A percentile compares a stretch with the other conserved stretches of the same genome.
These are phyloP conservation scores for Diachasma alloeum DNA, from an alignment of 1,140 invertebrate species.

Conservation along the genomic window DNA sequence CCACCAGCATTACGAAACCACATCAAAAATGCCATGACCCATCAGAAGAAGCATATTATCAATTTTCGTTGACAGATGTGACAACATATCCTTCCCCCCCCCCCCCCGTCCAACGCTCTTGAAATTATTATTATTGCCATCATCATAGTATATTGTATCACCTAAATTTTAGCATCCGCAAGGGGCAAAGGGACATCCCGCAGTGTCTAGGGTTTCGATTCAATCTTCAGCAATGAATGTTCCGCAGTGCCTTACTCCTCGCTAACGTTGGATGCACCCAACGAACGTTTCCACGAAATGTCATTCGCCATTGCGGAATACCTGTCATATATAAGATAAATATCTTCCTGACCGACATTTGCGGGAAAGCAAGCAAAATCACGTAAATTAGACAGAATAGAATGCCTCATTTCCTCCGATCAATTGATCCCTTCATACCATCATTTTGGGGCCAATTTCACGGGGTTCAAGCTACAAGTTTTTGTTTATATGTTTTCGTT, in stretches of 20 bases:
- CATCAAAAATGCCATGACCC: not conserved
- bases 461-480: not conserved
- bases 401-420: not conserved
- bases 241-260: not conserved
- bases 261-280: not conserved
- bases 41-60: not conserved
- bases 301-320: slow-evolving; percentile 9
- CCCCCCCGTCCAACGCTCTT: not conserved
- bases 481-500: not conserved
- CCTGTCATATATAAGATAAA: slow-evolving; percentile 25
- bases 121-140: not conserved
- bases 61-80: not conserved
- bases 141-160: not conserved
- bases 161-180: not conserved
- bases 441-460: not conserved
- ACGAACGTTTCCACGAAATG: slow-evolving; percentile 20
- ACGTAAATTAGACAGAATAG: slow-evolving; percentile 8
- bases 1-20: not conserved
- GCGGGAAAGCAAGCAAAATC: not conserved
- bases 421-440: not conserved
- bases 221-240: not conserved
- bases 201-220: not conserved
- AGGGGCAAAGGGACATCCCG: not conserved
- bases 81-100: not conserved
- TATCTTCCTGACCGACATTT: slow-evolving; percentile 21